Conservation (phyloP, 2,888 invertebrate genomes). For the Clanis bilineata region DNA sequence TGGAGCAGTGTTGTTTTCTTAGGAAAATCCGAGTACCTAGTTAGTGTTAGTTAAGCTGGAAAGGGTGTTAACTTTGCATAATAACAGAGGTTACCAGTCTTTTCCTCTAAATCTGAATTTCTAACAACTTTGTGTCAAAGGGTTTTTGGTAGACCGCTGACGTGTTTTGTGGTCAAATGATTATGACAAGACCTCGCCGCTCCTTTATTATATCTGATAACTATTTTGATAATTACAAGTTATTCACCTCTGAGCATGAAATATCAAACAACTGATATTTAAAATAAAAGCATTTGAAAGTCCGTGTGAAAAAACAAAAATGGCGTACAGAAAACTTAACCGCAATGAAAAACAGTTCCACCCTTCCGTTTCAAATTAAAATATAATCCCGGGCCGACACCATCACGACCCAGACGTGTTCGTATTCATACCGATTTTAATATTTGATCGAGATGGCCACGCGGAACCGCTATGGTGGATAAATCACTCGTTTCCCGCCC, state of each 20-base stretch:
- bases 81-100: background rate
- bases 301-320: background rate
- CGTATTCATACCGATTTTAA: constrained; percentile 42
- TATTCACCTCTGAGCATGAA: too few species aligned
- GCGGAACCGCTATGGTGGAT: constrained; percentile 48
- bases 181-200: too few species aligned
- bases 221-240: background rate
- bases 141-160: background rate
- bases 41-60: constrained; percentile 10
- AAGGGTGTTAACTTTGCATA: constrained; percentile 12
- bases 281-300: background rate
- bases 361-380: constrained; percentile 15
- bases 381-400: constrained; percentile 11
- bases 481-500: constrained; percentile 50
- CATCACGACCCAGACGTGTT: constrained; percentile 16
- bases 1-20: constrained; percentile 8
- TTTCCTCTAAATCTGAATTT: background rate
- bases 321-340: background rate
- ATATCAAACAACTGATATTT: background rate
- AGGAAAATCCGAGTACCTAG: constrained; percentile 9
- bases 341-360: background rate
- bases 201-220: background rate
- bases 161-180: background rate
- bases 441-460: constrained; percentile 45
- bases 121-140: background rate